Conservation (phyloP, 2,113 vertebrate species). For the Shinisaurus crocodilurus region DNA sequence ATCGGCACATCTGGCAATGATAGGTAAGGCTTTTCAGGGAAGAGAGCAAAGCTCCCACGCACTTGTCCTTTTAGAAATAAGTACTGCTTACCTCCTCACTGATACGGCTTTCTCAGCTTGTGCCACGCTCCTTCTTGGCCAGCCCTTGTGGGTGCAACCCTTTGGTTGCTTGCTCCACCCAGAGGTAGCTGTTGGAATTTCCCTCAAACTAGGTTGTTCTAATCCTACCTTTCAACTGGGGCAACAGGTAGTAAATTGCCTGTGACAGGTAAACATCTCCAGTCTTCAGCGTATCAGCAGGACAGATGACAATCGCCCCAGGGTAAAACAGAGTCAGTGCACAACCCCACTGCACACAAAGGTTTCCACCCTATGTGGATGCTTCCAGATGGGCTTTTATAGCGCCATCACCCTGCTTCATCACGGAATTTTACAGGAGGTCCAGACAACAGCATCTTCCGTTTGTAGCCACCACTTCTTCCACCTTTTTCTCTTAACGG, state of each 20-base stretch:
- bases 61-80: background rate
- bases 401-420: too few species aligned
- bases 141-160: background rate
- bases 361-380: too few species aligned
- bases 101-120: background rate
- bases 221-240: background rate
- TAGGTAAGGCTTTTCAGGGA: background rate
- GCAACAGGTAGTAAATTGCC: background rate
- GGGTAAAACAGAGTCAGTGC: background rate
- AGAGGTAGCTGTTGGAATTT: background rate
- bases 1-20: background rate
- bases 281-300: background rate
- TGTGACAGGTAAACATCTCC: background rate
- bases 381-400: too few species aligned
- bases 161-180: background rate
- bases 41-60: background rate
- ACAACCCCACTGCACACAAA: too few species aligned
- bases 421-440: too few species aligned
- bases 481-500: too few species aligned
- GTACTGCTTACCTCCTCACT: background rate
- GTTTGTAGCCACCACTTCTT: too few species aligned
- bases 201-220: background rate
- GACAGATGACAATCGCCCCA: background rate
- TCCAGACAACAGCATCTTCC: too few species aligned
- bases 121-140: background rate